Conservation (phyloP, 2,888 invertebrate genomes). For the Teleogryllus oceanicus region DNA sequence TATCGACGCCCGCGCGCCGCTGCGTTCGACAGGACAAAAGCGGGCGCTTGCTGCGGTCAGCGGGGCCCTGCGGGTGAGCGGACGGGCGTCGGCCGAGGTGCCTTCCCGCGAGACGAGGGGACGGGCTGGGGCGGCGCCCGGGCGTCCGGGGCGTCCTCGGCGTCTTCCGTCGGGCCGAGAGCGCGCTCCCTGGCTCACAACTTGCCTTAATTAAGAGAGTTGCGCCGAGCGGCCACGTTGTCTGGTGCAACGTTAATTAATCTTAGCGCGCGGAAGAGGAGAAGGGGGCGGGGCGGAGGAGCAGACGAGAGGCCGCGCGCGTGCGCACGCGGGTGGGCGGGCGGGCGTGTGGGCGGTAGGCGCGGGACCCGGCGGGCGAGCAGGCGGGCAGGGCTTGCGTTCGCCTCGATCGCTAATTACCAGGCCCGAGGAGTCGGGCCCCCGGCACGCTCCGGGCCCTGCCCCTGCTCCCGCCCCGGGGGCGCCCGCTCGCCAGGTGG, state of each 20-base stretch:
- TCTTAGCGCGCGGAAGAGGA: background rate
- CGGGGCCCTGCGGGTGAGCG: background rate
- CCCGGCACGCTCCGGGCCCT: no score
- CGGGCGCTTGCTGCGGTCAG: background rate
- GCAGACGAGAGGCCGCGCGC: background rate
- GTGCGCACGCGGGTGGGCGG: background rate
- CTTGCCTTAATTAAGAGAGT: conserved; percentile 9
- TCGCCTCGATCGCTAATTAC: no score
- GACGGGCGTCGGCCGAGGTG: background rate
- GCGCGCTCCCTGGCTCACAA: background rate
- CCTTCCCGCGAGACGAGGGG: background rate
- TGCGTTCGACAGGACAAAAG: conserved; percentile 10
- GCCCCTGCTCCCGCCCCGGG: no score
- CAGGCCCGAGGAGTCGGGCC: no score
- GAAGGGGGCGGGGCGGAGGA: background rate
- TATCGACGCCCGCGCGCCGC: background rate
- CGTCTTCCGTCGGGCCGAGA: background rate
- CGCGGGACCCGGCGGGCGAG: no score
- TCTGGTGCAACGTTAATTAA: background rate
- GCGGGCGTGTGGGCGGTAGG: no score
- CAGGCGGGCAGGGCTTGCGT: no score
- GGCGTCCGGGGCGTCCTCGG: background rate
- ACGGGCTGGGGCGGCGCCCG: background rate
- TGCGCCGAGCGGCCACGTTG: background rate
- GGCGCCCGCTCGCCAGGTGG: no score